A percentile compares a stretch with the other conserved stretches of the same genome.
These are phyloP conservation scores for Axis porcinus DNA, from an alignment of 2,113 vertebrate genomes.

Conservation along the genomic window DNA sequence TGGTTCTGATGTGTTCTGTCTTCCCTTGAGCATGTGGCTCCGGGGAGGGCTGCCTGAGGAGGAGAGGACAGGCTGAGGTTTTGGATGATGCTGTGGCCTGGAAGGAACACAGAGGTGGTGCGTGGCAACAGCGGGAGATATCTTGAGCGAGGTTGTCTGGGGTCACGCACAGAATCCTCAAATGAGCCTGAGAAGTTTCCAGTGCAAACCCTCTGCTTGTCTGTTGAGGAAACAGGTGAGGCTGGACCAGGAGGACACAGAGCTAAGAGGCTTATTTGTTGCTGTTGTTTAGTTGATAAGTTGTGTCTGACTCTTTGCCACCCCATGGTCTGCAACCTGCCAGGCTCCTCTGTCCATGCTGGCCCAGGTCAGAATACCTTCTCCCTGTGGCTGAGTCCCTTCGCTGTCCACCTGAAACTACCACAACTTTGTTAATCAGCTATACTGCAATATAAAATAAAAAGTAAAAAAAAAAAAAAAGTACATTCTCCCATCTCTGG, in stretches of 20 bases:
- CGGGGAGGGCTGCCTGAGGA: not conserved
- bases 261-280: not conserved
- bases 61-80: not conserved
- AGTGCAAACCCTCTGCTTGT: not conserved
- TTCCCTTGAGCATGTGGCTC: not conserved
- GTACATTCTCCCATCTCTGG: not conserved
- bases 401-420: not conserved
- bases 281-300: not conserved
- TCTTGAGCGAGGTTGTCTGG: not conserved
- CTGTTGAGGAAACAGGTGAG: not conserved
- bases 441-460: not conserved
- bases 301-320: not conserved
- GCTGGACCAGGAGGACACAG: not conserved
- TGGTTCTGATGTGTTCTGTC: not conserved
- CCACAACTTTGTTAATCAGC: not conserved
- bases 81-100: not conserved
- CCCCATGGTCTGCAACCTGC: not conserved
- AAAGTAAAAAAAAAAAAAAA: not conserved
- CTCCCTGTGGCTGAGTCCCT: not conserved
- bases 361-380: accelerated
- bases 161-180: too few species aligned
- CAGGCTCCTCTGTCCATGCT: not conserved
- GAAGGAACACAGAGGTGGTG: not conserved
- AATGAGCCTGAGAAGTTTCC: not conserved
- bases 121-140: not conserved